Conservation (phyloP, 2,797 vertebrate genomes). For the Lepus townsendii region DNA sequence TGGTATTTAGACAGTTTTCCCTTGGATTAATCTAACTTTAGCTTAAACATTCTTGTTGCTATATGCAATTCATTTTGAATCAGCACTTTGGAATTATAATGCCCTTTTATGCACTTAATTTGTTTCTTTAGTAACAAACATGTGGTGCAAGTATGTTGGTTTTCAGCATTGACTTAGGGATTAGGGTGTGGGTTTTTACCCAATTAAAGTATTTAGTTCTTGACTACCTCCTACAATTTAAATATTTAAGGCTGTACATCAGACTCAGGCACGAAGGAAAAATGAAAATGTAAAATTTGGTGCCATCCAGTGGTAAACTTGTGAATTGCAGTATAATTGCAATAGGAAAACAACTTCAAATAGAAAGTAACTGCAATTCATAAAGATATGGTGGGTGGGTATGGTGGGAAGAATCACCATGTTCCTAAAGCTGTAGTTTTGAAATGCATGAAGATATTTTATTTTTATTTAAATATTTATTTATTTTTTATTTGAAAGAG, state of each 20-base stretch:
- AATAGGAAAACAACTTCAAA: constrained; percentile 1
- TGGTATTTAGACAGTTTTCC: constrained; percentile 52
- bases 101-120: background rate
- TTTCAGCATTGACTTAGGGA: constrained; percentile 57
- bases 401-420: too few species aligned
- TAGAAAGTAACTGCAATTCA: background rate
- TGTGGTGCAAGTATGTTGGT: background rate
- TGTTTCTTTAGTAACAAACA: constrained; percentile 66
- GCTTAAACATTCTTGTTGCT: background rate
- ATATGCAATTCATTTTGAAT: background rate
- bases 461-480: too few species aligned
- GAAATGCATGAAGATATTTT: too few species aligned
- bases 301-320: constrained; percentile 87
- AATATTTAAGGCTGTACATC: constrained; percentile 39
- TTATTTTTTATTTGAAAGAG: too few species aligned
- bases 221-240: constrained; percentile 55
- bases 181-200: constrained; percentile 62
- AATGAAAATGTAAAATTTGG: constrained; percentile 86
- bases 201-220: constrained; percentile 62
- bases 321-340: constrained; percentile 77
- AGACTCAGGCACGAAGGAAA: background rate
- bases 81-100: constrained; percentile 19
- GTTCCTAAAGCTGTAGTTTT: too few species aligned
- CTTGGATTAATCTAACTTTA: constrained; percentile 49
- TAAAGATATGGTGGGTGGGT: background rate